Evolutionary conservation across 2,113 vertebrate species (phyloP).

Genomic region (Hippocampus mohnikei): DNA sequence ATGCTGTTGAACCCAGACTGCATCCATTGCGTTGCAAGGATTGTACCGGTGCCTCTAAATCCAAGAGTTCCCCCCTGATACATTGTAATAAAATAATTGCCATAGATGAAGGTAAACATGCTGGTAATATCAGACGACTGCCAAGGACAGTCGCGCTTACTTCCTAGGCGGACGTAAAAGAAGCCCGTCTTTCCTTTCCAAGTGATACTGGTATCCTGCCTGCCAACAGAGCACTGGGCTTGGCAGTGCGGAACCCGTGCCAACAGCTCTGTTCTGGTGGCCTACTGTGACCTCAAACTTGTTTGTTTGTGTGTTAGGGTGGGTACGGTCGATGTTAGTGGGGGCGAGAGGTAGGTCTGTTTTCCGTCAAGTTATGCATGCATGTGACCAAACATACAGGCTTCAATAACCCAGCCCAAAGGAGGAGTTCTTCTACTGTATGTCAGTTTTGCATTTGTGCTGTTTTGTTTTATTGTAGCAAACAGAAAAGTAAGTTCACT

Average conservation of each 20-base stretch:
- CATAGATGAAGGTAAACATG: conserved; percentile 40
- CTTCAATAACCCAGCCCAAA: conserved; percentile 32
- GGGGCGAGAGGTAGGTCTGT: conserved; percentile 29
- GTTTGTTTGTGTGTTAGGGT: conserved; percentile 25
- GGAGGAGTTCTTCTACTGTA: conserved; percentile 33
- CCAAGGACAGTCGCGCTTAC: conserved; percentile 55
- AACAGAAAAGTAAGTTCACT: conserved; percentile 19
- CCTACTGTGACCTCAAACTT: conserved; percentile 58
- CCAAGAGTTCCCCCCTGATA: conserved; percentile 32
- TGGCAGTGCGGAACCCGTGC: conserved; percentile 37
- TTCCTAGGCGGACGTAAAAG: conserved; percentile 59
- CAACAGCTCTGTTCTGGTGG: conserved; percentile 41
- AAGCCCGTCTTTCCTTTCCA: conserved; percentile 66
- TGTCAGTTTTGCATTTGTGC: conserved; percentile 25
- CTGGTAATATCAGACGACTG: conserved; percentile 40
- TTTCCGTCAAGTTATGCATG: conserved; percentile 53
- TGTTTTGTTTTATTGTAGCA: conserved; percentile 3
- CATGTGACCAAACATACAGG: conserved; percentile 37
- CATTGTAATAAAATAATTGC: conserved; percentile 34
- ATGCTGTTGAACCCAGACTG: too few relatives aligned
- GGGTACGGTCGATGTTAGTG: background rate
- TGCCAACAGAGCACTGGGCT: conserved; percentile 66
- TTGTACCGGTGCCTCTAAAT: background rate
- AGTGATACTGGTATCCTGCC: conserved; percentile 64
- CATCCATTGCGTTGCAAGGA: background rate